phyloP scores from a whole-genome alignment of 2,113 vertebrate genomes.

The Eulemur rufifrons region DNA sequence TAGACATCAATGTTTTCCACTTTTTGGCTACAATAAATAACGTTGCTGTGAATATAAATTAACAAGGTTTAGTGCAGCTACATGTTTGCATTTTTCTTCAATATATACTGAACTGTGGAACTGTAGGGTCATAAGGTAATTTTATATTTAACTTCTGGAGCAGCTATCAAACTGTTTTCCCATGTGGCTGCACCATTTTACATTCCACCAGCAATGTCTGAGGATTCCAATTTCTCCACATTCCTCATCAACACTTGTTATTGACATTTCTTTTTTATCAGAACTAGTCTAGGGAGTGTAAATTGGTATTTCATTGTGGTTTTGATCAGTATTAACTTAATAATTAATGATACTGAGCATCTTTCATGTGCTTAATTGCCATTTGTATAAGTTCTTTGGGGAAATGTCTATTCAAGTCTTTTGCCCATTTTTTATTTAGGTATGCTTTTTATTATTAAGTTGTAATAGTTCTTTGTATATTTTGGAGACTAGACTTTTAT shows the following conservation, averaged over 20 bases:
- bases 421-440: not conserved
- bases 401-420: not conserved
- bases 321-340: not conserved
- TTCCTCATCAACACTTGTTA: not conserved
- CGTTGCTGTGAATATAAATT: not conserved
- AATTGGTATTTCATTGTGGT: not conserved
- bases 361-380: not conserved
- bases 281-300: not conserved
- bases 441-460: not conserved
- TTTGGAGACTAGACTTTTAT: not conserved
- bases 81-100: not conserved
- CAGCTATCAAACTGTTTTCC: not conserved
- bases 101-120: not conserved
- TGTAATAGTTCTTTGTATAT: not conserved
- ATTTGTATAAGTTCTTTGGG: not conserved
- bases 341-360: not conserved
- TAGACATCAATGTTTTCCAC: not conserved
- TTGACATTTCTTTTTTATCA: not conserved
- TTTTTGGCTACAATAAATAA: not conserved
- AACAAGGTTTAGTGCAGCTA: not conserved
- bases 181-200: not conserved
- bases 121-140: not conserved
- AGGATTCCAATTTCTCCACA: not conserved
- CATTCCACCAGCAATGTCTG: not conserved
- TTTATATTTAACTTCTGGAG: not conserved